Conservation (phyloP, 2,113 vertebrate species). For the Stomatorhinus ivindoensis region DNA sequence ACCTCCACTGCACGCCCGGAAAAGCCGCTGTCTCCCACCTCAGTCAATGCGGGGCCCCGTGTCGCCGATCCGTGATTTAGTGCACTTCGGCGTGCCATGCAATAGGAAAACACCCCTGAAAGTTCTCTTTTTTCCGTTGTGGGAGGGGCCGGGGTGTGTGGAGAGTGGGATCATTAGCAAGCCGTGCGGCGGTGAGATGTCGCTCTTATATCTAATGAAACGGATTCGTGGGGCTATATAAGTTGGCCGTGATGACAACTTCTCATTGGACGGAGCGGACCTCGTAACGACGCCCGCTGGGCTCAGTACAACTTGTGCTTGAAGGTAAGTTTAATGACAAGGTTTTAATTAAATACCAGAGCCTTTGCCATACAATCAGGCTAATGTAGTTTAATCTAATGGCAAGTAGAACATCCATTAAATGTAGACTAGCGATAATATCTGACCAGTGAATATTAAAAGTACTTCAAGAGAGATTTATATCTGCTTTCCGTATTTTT, state of each 20-base stretch:
- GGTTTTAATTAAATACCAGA: neutral
- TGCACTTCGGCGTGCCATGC: conserved; percentile 55
- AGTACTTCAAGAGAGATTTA: neutral
- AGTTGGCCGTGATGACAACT: conserved; percentile 5
- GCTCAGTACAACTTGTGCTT: neutral
- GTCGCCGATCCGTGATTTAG: conserved; percentile 58
- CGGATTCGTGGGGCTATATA: conserved; percentile 32
- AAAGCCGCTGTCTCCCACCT: conserved; percentile 30
- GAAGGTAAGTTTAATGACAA: neutral
- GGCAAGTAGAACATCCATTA: neutral
- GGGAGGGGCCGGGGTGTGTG: conserved; percentile 14
- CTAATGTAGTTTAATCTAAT: neutral
- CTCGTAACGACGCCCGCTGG: conserved; percentile 23
- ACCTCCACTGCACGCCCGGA: conserved; percentile 36
- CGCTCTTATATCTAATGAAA: conserved; percentile 23
- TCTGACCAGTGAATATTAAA: neutral
- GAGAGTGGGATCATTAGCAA: conserved; percentile 23
- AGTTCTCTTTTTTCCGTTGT: conserved; percentile 7
- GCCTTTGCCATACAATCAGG: neutral
- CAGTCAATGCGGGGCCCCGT: conserved; percentile 47
- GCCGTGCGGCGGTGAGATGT: conserved; percentile 42
- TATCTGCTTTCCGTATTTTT: neutral
- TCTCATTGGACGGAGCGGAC: conserved; percentile 15
- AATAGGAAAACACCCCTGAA: conserved; percentile 35
- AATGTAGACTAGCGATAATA: neutral